Conservation (phyloP, 2,113 vertebrate species). For the Chaetodon trifascialis region DNA sequence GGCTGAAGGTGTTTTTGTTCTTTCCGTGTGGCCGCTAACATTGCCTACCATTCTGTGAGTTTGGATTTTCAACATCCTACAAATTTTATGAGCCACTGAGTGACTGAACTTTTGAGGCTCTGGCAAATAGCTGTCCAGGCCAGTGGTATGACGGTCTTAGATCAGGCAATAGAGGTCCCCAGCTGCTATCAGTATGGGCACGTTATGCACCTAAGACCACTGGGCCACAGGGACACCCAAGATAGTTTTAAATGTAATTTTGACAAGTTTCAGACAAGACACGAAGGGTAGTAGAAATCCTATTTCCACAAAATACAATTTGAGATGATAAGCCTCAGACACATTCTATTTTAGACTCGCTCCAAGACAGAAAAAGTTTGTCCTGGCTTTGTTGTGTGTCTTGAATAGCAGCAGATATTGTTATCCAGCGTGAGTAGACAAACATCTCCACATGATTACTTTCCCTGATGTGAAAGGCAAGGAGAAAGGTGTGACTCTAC, state of each 20-base stretch:
- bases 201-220: neutral
- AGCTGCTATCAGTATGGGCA: neutral
- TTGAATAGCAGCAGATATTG: slow-evolving; percentile 22
- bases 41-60: neutral
- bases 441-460: slow-evolving; percentile 37
- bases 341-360: slow-evolving; percentile 10
- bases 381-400: neutral
- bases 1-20: neutral
- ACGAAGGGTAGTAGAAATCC: slow-evolving; percentile 11
- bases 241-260: slow-evolving; percentile 13
- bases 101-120: neutral
- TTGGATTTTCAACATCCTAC: neutral
- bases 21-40: neutral
- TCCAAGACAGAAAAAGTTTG: slow-evolving; percentile 27
- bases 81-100: neutral
- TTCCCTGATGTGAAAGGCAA: slow-evolving; percentile 37
- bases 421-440: slow-evolving; percentile 21
- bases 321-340: slow-evolving; percentile 5
- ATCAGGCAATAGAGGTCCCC: neutral
- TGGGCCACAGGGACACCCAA: neutral
- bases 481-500: slow-evolving; percentile 53
- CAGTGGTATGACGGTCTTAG: neutral
- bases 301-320: slow-evolving; percentile 16
- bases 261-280: slow-evolving; percentile 1
- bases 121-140: neutral